These are phyloP conservation scores for Drosophila jambulina DNA, from an alignment of 1,140 invertebrate species.

Conservation along the genomic window DNA sequence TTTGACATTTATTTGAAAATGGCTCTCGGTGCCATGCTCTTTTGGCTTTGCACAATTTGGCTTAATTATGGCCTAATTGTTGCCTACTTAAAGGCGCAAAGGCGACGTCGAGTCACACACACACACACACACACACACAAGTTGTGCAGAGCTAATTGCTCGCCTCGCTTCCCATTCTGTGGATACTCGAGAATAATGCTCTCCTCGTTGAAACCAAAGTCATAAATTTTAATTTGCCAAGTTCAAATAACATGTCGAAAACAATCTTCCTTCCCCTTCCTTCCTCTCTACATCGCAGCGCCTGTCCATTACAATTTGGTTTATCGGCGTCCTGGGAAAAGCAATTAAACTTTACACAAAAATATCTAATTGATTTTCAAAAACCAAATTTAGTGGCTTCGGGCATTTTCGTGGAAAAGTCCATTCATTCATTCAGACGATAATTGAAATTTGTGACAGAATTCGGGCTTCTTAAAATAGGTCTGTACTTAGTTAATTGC, in stretches of 20 bases:
- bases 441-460: constrained; percentile 42
- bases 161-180: background rate
- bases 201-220: constrained; percentile 27
- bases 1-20: constrained; percentile 10
- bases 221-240: constrained; percentile 67
- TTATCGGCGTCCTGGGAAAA: constrained; percentile 15
- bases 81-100: constrained; percentile 19
- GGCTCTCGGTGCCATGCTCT: constrained; percentile 11
- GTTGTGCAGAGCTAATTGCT: constrained; percentile 4
- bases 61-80: constrained; percentile 18
- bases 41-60: constrained; percentile 13
- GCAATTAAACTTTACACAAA: constrained; percentile 54
- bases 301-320: constrained; percentile 6
- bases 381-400: constrained; percentile 25
- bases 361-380: constrained; percentile 49
- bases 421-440: constrained; percentile 19
- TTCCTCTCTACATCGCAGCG: background rate
- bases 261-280: constrained; percentile 4
- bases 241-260: constrained; percentile 40
- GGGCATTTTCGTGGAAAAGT: constrained; percentile 11
- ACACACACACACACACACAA: background rate
- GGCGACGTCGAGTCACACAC: background rate
- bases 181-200: background rate
- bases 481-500: constrained; percentile 1
- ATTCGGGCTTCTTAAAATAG: constrained; percentile 10